Percentiles rank a stretch among this genome's conserved stretches.
Evolutionary conservation across 2,113 vertebrate species (phyloP).

Genomic region (Nerophis ophidion): DNA sequence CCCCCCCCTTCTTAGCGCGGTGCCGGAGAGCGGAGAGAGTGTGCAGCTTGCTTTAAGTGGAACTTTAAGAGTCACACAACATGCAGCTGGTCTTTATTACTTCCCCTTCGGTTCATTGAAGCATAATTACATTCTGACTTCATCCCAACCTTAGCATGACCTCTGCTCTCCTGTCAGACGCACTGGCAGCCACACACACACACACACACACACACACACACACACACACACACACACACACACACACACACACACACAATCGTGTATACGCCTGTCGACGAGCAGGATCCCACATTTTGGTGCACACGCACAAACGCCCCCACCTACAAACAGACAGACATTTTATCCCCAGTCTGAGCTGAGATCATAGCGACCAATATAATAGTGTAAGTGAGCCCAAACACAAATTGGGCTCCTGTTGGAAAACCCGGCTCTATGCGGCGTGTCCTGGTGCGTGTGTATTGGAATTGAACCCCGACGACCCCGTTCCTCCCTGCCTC

Average conservation of each 20-base stretch:
- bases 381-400: constrained; percentile 68
- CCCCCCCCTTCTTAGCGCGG: constrained; percentile 31
- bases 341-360: constrained; percentile 58
- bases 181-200: constrained; percentile 47
- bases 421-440: constrained; percentile 58
- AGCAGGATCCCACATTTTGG: constrained; percentile 19
- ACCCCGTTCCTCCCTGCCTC: constrained; percentile 39
- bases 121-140: constrained; percentile 82
- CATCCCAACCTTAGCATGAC: constrained; percentile 77
- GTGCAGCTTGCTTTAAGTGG: constrained; percentile 65
- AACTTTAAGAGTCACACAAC: constrained; percentile 70
- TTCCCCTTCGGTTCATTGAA: constrained; percentile 78
- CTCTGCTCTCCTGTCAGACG: constrained; percentile 70
- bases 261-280: constrained; percentile 10
- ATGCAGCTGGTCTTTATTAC: constrained; percentile 78
- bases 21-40: constrained; percentile 40
- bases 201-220: constrained; percentile 15
- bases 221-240: constrained; percentile 12
- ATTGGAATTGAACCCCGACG: constrained; percentile 49
- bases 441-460: constrained; percentile 37
- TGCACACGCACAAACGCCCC: constrained; percentile 19
- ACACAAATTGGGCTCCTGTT: constrained; percentile 68
- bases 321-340: constrained; percentile 58
- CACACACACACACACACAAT: constrained; percentile 18
- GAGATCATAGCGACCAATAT: constrained; percentile 64